These are phyloP conservation scores for Procambarus clarkii DNA, from an alignment of 1,140 invertebrate genomes.

Conservation along the genomic window DNA sequence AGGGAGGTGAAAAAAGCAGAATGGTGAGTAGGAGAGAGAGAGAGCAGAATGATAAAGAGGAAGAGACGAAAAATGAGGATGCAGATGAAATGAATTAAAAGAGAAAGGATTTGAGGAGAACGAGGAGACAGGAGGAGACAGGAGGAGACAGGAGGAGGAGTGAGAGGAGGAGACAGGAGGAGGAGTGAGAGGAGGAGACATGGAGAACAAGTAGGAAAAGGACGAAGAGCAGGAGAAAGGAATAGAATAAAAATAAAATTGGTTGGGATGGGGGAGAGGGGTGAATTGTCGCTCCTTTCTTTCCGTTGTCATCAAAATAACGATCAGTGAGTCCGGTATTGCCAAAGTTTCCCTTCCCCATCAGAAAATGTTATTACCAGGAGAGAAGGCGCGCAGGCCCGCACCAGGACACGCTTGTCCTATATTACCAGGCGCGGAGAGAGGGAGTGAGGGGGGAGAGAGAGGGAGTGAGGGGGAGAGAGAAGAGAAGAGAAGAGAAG, in stretches of 20 bases:
- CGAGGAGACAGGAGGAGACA: too few relatives aligned
- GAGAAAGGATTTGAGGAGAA: too few relatives aligned
- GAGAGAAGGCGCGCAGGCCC: not conserved
- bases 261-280: too few relatives aligned
- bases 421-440: not conserved
- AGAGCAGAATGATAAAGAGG: not conserved
- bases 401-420: not conserved
- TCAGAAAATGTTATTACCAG: slow-evolving; percentile 1
- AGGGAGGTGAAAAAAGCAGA: too few relatives aligned
- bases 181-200: too few relatives aligned
- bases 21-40: too few relatives aligned
- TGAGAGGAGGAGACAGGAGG: too few relatives aligned
- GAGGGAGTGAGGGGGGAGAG: not conserved
- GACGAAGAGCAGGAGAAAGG: not conserved
- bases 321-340: not conserved
- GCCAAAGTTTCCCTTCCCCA: not conserved
- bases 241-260: not conserved
- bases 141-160: too few relatives aligned
- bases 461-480: not conserved
- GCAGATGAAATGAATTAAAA: too few relatives aligned
- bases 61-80: not conserved
- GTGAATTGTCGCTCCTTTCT: not conserved
- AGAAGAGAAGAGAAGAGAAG: not conserved
- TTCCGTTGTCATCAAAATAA: not conserved
- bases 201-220: too few relatives aligned